Evolutionary conservation across 2,113 vertebrate species (phyloP).

Genomic region (Lampris megalopsis): DNA sequence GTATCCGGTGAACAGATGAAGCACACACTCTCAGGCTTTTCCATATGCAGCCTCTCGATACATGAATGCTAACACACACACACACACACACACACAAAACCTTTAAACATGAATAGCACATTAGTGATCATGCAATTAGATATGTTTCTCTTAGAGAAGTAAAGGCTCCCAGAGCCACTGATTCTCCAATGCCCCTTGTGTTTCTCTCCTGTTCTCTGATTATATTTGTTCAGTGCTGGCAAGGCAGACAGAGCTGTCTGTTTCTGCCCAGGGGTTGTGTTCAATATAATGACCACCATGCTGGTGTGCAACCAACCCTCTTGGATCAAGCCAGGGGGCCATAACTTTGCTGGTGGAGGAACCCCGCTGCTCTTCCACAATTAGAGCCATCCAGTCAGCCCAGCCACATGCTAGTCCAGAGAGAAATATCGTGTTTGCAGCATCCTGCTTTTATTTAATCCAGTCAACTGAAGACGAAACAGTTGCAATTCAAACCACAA

Average conservation of each 20-base stretch:
- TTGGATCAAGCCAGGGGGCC: constrained; percentile 14
- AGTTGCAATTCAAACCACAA: background rate
- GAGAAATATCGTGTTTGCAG: constrained; percentile 33
- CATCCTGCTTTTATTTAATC: constrained; percentile 13
- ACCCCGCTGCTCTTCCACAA: constrained; percentile 38
- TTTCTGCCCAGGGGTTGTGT: constrained; percentile 10
- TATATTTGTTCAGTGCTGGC: constrained; percentile 19
- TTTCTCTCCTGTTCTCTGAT: background rate
- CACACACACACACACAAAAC: too few relatives aligned
- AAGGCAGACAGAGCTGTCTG: constrained; percentile 12
- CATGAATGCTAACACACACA: too few relatives aligned
- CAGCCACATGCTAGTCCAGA: constrained; percentile 32
- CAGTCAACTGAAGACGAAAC: background rate
- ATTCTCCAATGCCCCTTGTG: background rate
- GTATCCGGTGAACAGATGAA: too few relatives aligned
- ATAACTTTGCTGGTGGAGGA: constrained; percentile 48
- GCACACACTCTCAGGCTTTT: too few relatives aligned
- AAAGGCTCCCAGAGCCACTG: background rate
- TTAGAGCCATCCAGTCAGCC: constrained; percentile 36
- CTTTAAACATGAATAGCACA: too few relatives aligned
- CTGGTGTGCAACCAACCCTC: constrained; percentile 11
- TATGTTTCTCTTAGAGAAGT: too few relatives aligned
- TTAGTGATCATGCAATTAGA: too few relatives aligned
- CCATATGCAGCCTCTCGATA: too few relatives aligned
- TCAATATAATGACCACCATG: constrained; percentile 17